A percentile compares a stretch with the other conserved stretches of the same genome.
Conservation (phyloP, 2,888 invertebrate species). For the Mantis religiosa region DNA sequence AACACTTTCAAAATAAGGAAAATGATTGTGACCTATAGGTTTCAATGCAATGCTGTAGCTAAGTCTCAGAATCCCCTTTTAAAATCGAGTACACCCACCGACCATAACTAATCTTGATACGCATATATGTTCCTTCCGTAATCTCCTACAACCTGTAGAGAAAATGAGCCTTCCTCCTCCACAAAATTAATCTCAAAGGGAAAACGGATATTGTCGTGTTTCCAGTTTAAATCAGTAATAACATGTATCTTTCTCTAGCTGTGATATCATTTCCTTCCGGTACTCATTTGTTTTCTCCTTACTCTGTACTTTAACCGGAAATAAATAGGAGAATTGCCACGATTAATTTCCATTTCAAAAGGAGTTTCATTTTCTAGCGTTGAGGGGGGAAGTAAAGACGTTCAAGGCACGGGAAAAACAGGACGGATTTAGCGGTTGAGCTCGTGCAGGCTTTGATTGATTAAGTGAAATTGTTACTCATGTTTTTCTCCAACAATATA, state of each 20-base stretch:
- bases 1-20: no score
- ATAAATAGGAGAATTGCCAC: conserved; percentile 30
- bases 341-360: conserved; percentile 32
- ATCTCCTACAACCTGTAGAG: not conserved
- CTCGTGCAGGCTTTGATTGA: conserved; percentile 26
- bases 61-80: no score
- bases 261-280: conserved; percentile 14
- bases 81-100: no score
- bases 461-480: conserved; percentile 25
- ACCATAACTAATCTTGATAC: no score
- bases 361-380: not conserved
- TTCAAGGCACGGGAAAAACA: not conserved
- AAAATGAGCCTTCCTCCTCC: not conserved
- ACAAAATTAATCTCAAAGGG: not conserved
- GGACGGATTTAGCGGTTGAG: conserved; percentile 18
- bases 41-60: no score
- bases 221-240: not conserved
- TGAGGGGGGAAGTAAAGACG: not conserved
- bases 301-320: conserved; percentile 5
- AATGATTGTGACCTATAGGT: no score
- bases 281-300: not conserved
- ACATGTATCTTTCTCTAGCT: not conserved
- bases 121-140: not conserved
- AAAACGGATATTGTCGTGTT: not conserved
- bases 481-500: not conserved